Conservation (phyloP, 2,888 invertebrate species). For the Mylabris sibirica region DNA sequence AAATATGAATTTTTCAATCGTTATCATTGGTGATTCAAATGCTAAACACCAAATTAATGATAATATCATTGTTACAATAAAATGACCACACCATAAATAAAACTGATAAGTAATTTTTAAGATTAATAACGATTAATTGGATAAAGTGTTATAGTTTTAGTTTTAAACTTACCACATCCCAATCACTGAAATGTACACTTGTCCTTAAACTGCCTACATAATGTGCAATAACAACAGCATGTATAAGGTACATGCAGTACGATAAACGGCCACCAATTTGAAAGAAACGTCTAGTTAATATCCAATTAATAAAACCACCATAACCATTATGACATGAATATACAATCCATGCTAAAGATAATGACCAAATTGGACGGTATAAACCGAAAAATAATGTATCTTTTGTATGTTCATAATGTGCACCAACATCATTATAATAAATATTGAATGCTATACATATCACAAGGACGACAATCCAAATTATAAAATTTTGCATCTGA, state of each 20-base stretch:
- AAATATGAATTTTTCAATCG: slow-evolving; percentile 56
- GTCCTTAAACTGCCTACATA: slow-evolving; percentile 41
- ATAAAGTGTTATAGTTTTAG: too few species aligned
- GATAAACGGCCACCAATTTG: slow-evolving; percentile 65
- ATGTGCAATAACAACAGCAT: slow-evolving; percentile 56
- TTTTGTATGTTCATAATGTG: slow-evolving; percentile 21
- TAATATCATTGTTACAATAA: slow-evolving; percentile 55
- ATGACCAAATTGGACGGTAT: slow-evolving; percentile 28
- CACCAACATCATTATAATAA: slow-evolving; percentile 24
- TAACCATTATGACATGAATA: slow-evolving; percentile 29
- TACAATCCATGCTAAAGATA: slow-evolving; percentile 26
- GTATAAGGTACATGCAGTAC: slow-evolving; percentile 66
- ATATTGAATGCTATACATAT: slow-evolving; percentile 24
- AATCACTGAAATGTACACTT: slow-evolving; percentile 44
- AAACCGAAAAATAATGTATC: slow-evolving; percentile 27
- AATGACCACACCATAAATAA: slow-evolving; percentile 61
- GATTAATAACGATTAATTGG: slow-evolving; percentile 18
- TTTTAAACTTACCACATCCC: slow-evolving; percentile 45
- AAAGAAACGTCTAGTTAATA: slow-evolving; percentile 63
- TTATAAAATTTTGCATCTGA: slow-evolving; percentile 20
- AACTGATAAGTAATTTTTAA: slow-evolving; percentile 48
- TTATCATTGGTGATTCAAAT: slow-evolving; percentile 63
- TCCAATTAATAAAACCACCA: slow-evolving; percentile 61
- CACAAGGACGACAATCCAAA: slow-evolving; percentile 23
- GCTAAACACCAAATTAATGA: slow-evolving; percentile 60